Evolutionary conservation across 2,113 vertebrate genomes (phyloP).

Genomic region (Macaca mulatta): DNA sequence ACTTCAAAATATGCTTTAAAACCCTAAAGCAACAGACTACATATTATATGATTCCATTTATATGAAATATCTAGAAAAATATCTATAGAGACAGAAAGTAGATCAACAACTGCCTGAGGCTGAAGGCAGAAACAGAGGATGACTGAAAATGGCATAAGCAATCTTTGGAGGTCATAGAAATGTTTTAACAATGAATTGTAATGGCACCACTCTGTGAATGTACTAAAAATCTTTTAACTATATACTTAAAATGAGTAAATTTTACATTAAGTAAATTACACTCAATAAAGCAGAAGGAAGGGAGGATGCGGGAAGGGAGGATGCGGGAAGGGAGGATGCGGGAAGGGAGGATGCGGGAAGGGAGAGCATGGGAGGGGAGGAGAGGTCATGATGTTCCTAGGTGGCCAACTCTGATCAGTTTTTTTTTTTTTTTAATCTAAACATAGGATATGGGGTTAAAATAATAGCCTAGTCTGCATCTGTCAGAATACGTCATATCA

Average conservation of each 20-base stretch:
- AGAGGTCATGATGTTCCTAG: background rate
- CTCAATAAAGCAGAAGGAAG: background rate
- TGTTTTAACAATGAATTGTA: background rate
- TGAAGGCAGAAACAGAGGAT: background rate
- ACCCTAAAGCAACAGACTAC: background rate
- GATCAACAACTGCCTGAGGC: background rate
- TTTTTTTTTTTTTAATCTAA: background rate
- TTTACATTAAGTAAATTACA: background rate
- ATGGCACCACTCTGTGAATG: background rate
- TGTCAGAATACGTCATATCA: background rate
- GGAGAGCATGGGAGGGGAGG: no score
- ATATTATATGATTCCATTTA: background rate
- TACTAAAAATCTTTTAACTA: background rate
- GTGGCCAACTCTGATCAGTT: background rate
- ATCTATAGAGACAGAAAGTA: background rate
- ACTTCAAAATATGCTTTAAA: conserved; percentile 13
- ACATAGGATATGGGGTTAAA: background rate
- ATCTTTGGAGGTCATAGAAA: background rate
- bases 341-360: no score
- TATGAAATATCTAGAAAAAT: background rate
- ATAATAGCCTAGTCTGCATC: background rate
- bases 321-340: background rate
- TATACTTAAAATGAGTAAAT: background rate
- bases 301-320: background rate
- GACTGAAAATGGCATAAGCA: background rate